Evolutionary conservation across 2,797 vertebrate genomes (phyloP).

Genomic region (Telmatherina bonti): DNA sequence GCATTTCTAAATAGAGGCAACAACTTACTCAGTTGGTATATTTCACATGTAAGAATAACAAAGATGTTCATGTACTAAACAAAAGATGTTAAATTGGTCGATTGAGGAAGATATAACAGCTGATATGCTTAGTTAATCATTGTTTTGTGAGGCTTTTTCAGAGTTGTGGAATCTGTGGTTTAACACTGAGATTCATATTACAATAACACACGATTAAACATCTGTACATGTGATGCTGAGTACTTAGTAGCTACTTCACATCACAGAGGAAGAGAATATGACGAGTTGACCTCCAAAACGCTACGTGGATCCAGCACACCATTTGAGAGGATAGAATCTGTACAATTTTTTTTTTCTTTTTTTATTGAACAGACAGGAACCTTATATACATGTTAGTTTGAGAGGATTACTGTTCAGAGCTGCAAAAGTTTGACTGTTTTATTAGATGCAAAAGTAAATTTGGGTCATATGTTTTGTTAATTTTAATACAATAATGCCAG

Average conservation of each 20-base stretch:
- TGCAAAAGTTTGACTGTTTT: conserved; percentile 7
- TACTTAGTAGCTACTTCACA: conserved; percentile 56
- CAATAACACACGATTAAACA: conserved; percentile 64
- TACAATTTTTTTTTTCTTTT: conserved; percentile 38
- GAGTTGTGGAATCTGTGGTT: conserved; percentile 32
- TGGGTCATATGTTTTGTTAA: not conserved
- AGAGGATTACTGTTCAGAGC: conserved; percentile 23
- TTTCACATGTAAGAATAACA: conserved; percentile 68
- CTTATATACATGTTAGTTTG: conserved; percentile 17
- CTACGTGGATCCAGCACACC: conserved; percentile 32
- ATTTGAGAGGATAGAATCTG: conserved; percentile 43
- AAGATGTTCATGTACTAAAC: conserved; percentile 50
- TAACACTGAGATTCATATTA: conserved; percentile 49
- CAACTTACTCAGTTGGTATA: conserved; percentile 51
- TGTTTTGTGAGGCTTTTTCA: conserved; percentile 32
- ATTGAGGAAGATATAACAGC: conserved; percentile 49
- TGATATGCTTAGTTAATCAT: conserved; percentile 57
- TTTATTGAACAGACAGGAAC: conserved; percentile 39
- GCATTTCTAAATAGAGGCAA: conserved; percentile 51
- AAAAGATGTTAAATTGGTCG: conserved; percentile 34
- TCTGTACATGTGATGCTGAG: conserved; percentile 61
- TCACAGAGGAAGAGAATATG: conserved; percentile 57
- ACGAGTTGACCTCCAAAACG: conserved; percentile 47
- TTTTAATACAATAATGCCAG: not conserved
- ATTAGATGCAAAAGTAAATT: not conserved